Conservation (phyloP, 2,797 vertebrate genomes). For the Toxotes lorentzi region DNA sequence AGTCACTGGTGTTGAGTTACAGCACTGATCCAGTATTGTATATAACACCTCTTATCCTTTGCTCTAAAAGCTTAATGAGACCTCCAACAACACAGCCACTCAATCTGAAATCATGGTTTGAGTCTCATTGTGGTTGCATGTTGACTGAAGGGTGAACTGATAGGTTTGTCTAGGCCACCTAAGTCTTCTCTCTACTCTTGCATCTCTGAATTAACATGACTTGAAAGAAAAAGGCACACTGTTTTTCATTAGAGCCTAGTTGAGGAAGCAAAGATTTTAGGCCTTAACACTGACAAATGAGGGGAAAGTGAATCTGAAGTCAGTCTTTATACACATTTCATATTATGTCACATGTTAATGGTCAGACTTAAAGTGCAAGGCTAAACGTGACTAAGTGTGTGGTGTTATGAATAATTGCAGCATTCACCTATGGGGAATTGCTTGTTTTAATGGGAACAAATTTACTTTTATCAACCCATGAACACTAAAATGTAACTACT, state of each 20-base stretch:
- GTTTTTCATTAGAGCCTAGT: background rate
- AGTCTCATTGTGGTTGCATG: background rate
- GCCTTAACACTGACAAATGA: background rate
- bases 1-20: conserved; percentile 28
- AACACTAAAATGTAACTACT: background rate
- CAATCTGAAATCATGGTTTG: background rate
- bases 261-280: background rate
- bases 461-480: background rate
- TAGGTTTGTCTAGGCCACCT: background rate
- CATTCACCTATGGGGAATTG: background rate
- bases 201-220: background rate
- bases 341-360: background rate
- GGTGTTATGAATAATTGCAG: background rate
- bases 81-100: background rate
- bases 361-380: no score
- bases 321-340: background rate
- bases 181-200: background rate
- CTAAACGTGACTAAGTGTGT: background rate
- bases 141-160: background rate
- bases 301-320: background rate
- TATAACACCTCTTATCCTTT: conserved; percentile 26
- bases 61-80: conserved; percentile 27
- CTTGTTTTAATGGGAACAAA: background rate
- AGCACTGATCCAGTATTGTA: conserved; percentile 28
- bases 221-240: background rate